These are phyloP conservation scores for Columba janthina DNA, from an alignment of 2,113 vertebrate species.

Conservation along the genomic window DNA sequence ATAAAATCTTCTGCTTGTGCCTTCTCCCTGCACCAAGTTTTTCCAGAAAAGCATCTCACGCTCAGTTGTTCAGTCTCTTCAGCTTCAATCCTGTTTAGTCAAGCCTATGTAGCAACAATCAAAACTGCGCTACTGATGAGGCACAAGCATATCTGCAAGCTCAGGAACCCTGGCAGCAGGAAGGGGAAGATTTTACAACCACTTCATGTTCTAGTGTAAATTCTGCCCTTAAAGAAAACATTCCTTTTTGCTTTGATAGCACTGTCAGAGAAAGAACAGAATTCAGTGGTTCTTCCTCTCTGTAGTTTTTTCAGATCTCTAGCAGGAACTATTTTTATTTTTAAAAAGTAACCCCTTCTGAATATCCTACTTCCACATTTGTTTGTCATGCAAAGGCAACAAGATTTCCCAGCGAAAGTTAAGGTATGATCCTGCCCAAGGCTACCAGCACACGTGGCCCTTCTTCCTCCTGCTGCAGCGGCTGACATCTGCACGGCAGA, in stretches of 20 bases:
- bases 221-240: background rate
- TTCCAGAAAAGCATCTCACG: background rate
- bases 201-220: background rate
- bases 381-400: background rate
- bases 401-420: background rate
- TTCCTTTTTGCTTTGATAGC: background rate
- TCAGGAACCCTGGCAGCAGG: background rate
- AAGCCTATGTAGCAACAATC: background rate
- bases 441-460: too few relatives aligned
- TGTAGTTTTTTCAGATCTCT: background rate
- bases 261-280: background rate
- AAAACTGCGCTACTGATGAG: background rate
- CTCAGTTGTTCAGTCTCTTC: background rate
- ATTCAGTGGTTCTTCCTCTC: background rate
- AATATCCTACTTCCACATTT: background rate
- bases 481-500: background rate
- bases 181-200: background rate
- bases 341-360: background rate
- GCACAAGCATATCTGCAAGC: background rate
- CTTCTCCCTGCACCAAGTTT: fast-evolving
- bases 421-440: background rate
- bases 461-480: background rate
- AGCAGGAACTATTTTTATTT: background rate
- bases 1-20: background rate
- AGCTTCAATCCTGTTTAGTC: background rate